A percentile compares a stretch with the other conserved stretches of the same genome.
These are phyloP conservation scores for Trachelus stipa DNA, from an alignment of 2,888 invertebrate genomes.

Conservation along the genomic window DNA sequence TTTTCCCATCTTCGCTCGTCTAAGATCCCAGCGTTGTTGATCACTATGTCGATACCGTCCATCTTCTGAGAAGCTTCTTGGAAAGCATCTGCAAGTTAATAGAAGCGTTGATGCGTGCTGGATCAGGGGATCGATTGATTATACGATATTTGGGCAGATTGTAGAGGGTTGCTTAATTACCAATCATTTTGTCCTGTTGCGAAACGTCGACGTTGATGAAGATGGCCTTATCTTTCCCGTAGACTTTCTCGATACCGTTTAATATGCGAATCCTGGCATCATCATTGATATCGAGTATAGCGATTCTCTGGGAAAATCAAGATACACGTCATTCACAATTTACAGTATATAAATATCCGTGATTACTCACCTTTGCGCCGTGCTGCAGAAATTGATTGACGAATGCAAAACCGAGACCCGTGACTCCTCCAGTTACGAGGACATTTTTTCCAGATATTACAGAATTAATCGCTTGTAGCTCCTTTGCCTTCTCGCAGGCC, in stretches of 20 bases:
- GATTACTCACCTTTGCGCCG: conserved; percentile 50
- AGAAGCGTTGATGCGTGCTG: too few relatives aligned
- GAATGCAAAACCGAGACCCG: conserved; percentile 57
- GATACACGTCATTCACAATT: background rate
- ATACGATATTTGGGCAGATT: too few relatives aligned
- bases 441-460: conserved; percentile 56
- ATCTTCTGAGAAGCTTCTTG: conserved; percentile 76
- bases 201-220: conserved; percentile 55
- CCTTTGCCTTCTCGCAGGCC: conserved; percentile 52
- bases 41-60: conserved; percentile 79
- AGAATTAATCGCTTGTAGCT: conserved; percentile 52
- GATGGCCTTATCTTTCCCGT: conserved; percentile 45
- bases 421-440: conserved; percentile 57
- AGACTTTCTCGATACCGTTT: conserved; percentile 48
- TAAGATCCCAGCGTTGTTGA: conserved; percentile 84
- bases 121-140: too few relatives aligned
- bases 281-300: conserved; percentile 52
- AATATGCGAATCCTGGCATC: conserved; percentile 39
- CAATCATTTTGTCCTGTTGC: conserved; percentile 41
- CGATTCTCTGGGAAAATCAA: conserved; percentile 43
- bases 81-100: conserved; percentile 73
- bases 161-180: conserved; percentile 31
- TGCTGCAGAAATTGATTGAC: conserved; percentile 56
- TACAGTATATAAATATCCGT: background rate
- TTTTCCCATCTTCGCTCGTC: conserved; percentile 81